Conservation (phyloP, 2,113 vertebrate genomes). For the Sorex fumeus region DNA sequence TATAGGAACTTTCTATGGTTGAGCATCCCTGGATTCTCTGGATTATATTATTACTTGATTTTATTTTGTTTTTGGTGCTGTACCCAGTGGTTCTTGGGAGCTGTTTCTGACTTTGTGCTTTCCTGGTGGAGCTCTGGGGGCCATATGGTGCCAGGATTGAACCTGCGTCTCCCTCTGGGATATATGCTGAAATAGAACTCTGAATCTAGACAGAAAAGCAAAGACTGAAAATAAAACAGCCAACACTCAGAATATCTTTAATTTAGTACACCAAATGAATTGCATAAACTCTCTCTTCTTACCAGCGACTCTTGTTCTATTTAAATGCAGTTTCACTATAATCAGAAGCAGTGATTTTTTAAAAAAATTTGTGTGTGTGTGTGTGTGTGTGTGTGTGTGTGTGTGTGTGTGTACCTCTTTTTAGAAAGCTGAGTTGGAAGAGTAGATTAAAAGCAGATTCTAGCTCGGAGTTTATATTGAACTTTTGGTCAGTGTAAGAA, state of each 20-base stretch:
- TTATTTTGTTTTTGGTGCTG: no score
- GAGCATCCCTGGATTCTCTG: no score
- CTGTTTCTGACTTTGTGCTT: no score
- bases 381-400: no score
- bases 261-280: not conserved
- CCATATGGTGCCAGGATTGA: no score
- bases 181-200: conserved; percentile 32
- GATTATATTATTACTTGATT: no score
- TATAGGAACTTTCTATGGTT: no score
- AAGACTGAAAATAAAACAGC: not conserved
- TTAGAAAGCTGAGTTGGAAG: not conserved
- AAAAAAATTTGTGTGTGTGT: no score
- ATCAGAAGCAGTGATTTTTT: not conserved
- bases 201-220: conserved; percentile 33
- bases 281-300: not conserved
- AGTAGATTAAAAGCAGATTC: conserved; percentile 17
- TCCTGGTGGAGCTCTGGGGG: no score
- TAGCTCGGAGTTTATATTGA: not conserved
- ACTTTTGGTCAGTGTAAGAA: not conserved
- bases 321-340: not conserved
- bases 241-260: conserved; percentile 7
- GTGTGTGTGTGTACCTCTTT: not conserved
- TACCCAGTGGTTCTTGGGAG: no score
- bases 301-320: not conserved
- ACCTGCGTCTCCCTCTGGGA: not conserved